Conservation (phyloP, 1,140 invertebrate genomes). For the Archegozetes longisetosus region DNA sequence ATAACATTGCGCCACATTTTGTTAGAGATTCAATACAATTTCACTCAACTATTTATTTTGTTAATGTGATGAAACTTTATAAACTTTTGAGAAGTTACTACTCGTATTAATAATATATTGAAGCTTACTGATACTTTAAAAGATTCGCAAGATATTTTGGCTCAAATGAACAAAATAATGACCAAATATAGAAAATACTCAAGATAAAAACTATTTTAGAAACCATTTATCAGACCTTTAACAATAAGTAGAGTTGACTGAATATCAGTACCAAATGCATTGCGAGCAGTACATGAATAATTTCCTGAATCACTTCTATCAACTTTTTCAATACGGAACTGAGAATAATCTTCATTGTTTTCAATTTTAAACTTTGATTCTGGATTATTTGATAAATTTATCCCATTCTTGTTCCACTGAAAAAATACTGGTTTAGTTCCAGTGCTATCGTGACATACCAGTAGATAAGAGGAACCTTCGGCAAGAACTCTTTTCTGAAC, state of each 20-base stretch:
- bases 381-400: not conserved
- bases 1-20: not conserved
- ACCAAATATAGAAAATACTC: not conserved
- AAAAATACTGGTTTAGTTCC: not conserved
- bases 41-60: not conserved
- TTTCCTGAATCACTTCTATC: conserved; percentile 1
- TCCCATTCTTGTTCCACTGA: not conserved
- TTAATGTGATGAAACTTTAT: not conserved
- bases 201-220: not conserved
- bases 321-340: not conserved
- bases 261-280: conserved; percentile 2
- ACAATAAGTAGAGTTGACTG: not conserved
- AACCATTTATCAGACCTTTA: conserved; percentile 8
- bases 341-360: not conserved
- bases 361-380: not conserved
- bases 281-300: conserved; percentile 2
- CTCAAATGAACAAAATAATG: not conserved
- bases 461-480: not conserved
- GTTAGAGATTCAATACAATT: not conserved
- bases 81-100: not conserved
- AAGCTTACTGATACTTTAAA: not conserved
- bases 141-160: not conserved
- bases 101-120: not conserved
- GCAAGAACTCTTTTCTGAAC: not conserved
- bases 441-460: not conserved